phyloP scores from a whole-genome alignment of 2,888 invertebrate genomes.

The Neelides folsomi region DNA sequence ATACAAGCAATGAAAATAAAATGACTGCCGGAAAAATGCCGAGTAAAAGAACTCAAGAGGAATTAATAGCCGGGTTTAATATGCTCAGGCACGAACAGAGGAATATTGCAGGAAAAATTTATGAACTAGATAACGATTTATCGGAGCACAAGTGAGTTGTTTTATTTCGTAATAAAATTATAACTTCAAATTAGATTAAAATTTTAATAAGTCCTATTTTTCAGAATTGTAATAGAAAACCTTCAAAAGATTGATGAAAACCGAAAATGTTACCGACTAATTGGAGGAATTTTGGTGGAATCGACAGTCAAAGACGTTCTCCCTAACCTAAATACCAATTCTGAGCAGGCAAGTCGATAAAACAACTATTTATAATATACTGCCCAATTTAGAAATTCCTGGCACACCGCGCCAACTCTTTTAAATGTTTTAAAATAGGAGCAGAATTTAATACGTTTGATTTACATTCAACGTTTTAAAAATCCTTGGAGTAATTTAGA shows the following conservation, averaged over 20 bases:
- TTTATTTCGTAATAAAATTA: not conserved
- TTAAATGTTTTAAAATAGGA: too few relatives aligned
- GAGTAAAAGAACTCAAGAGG: constrained; percentile 37
- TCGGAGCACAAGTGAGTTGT: constrained; percentile 83
- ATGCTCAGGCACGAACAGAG: constrained; percentile 74
- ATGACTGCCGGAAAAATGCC: not conserved
- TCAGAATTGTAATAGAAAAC: constrained; percentile 85
- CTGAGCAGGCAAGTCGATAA: constrained; percentile 47
- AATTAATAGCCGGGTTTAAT: constrained; percentile 83
- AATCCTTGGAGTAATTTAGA: too few relatives aligned
- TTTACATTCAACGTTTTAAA: too few relatives aligned
- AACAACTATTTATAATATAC: not conserved
- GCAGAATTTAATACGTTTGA: too few relatives aligned
- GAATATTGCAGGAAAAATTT: constrained; percentile 68
- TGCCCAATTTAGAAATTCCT: not conserved
- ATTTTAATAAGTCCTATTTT: constrained; percentile 34
- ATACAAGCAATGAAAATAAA: not conserved
- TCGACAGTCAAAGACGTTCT: constrained; percentile 80
- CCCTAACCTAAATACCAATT: constrained; percentile 66
- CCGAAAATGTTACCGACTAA: constrained; percentile 80
- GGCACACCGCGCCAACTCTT: too few relatives aligned
- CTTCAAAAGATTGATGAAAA: constrained; percentile 67
- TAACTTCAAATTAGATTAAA: too few relatives aligned
- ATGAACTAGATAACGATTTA: constrained; percentile 83
- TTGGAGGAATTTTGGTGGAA: constrained; percentile 87